phyloP scores from a whole-genome alignment of 2,797 vertebrate species.

The Scleropages formosus region DNA sequence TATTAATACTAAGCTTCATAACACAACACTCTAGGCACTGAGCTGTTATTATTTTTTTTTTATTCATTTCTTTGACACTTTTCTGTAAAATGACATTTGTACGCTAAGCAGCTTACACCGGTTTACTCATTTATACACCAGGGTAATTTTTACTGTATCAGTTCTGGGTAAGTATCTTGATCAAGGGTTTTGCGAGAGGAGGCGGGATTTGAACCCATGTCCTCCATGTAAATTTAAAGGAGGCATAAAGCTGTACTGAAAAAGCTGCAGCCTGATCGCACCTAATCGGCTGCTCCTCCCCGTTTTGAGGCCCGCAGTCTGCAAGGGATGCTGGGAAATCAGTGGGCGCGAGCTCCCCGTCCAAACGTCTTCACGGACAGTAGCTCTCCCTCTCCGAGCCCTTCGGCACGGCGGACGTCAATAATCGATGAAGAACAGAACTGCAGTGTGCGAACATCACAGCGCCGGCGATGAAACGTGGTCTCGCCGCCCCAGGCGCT shows the following conservation, averaged over 20 bases:
- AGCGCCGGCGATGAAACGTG: neutral
- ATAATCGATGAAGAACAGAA: neutral
- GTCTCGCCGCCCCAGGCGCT: neutral
- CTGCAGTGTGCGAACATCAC: neutral
- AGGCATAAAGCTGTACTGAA: neutral
- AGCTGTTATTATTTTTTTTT: too few relatives aligned
- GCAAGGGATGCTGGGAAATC: neutral
- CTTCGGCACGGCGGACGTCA: neutral
- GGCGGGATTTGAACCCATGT: neutral
- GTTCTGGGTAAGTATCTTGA: neutral
- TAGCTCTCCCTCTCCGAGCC: neutral
- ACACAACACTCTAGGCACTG: too few relatives aligned
- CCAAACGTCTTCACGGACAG: neutral
- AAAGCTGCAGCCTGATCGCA: neutral
- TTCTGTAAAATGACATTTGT: too few relatives aligned
- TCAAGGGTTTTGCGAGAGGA: neutral
- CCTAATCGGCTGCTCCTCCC: neutral
- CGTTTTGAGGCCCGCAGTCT: neutral
- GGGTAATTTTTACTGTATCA: too few relatives aligned
- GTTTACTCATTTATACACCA: too few relatives aligned
- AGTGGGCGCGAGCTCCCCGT: neutral
- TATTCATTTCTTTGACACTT: too few relatives aligned
- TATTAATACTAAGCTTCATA: conserved; percentile 11
- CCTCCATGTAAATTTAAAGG: neutral
- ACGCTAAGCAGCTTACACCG: too few relatives aligned